phyloP scores from a whole-genome alignment of 2,113 vertebrate species.

The Carassius carassius region DNA sequence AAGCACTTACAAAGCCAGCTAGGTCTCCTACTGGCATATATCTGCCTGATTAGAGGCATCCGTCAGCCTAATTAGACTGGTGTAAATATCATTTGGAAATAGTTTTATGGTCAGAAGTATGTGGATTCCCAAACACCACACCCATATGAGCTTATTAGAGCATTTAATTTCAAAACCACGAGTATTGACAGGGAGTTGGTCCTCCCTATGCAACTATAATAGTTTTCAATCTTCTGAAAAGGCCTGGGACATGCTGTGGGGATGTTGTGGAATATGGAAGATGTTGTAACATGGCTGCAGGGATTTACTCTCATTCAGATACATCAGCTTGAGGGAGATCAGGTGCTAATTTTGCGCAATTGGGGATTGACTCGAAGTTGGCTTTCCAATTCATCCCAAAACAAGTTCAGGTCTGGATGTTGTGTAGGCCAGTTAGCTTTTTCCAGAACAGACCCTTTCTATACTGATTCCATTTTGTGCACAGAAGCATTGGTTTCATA shows the following conservation, averaged over 20 bases:
- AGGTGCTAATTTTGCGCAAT: neutral
- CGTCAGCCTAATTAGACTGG: neutral
- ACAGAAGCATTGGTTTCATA: neutral
- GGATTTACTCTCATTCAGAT: neutral
- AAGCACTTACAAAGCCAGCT: neutral
- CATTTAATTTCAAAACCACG: conserved; percentile 11
- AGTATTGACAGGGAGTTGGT: neutral
- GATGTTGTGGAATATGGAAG: neutral
- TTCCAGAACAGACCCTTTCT: neutral
- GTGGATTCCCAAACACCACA: conserved; percentile 6
- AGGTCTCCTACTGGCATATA: neutral
- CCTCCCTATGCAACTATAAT: neutral
- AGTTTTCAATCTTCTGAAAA: conserved; percentile 1
- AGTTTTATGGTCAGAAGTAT: conserved; percentile 9
- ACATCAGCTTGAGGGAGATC: neutral
- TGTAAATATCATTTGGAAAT: conserved; percentile 29
- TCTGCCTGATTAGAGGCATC: conserved; percentile 8
- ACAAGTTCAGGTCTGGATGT: conserved; percentile 1
- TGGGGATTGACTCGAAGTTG: neutral
- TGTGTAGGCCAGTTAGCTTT: neutral
- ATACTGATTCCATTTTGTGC: neutral
- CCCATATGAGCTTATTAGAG: conserved; percentile 6
- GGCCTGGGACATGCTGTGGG: conserved; percentile 1
- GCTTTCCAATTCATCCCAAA: neutral
- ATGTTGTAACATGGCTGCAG: neutral